Percentiles rank a stretch among this genome's conserved stretches.
These are phyloP conservation scores for Psylliodes chrysocephalus DNA, from an alignment of 2,888 invertebrate genomes.

Conservation along the genomic window DNA sequence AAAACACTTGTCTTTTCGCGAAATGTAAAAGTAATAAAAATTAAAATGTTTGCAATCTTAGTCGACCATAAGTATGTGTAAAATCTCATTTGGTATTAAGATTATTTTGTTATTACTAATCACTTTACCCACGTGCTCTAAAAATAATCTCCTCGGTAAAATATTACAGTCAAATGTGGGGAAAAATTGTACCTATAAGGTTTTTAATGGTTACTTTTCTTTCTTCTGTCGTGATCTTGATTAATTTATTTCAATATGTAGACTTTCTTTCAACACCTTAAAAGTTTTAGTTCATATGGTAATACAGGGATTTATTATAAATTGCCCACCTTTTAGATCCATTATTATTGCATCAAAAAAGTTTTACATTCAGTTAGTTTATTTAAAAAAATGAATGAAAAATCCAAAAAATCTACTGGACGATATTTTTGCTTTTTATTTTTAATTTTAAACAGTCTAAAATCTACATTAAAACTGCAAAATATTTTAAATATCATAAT, in stretches of 20 bases:
- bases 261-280: not conserved
- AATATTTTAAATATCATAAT: too few species aligned
- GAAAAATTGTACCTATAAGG: too few species aligned
- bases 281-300: not conserved
- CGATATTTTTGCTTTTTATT: too few species aligned
- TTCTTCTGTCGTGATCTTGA: not conserved
- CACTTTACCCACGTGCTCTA: slow-evolving; percentile 15
- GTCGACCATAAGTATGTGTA: slow-evolving; percentile 10
- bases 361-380: too few species aligned
- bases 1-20: slow-evolving; percentile 14
- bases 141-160: slow-evolving; percentile 8
- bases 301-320: too few species aligned
- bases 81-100: slow-evolving; percentile 33
- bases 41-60: slow-evolving; percentile 23
- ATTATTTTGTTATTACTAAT: slow-evolving; percentile 22
- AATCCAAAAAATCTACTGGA: too few species aligned
- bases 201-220: not conserved
- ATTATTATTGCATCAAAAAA: too few species aligned
- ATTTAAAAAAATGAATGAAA: too few species aligned
- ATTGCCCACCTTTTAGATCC: too few species aligned
- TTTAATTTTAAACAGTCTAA: too few species aligned
- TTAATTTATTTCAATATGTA: not conserved
- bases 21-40: slow-evolving; percentile 15
- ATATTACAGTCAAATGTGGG: not conserved
- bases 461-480: too few species aligned